Evolutionary conservation across 2,888 invertebrate genomes (phyloP), one percentile per base, ranked within the genome.

Genomic region (Hyposoter didymator): DNA sequence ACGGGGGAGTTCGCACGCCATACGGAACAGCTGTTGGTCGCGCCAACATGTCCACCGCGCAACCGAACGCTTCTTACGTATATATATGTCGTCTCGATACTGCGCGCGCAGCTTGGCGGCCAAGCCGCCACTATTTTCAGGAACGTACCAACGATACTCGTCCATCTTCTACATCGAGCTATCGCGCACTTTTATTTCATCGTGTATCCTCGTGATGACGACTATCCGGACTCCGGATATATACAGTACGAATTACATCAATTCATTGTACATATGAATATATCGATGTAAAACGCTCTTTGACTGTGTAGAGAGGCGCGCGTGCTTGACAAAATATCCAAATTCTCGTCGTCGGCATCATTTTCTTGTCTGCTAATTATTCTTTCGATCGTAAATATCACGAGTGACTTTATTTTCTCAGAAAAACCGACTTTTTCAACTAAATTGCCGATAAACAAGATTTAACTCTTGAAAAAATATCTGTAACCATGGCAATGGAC

Each of bases 61-160:
- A 91, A 91, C 59, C 91, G 91, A 88, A 78, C 90, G 92, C 91
- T 91, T 90, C 90, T 92, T 90, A 35, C 28, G 62, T 49, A 62
- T 64, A 67, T 47, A 72, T 35, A 81, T 91, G 90, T 91, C 90
- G 90, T 88, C 90, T 90, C 88, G 87, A 75, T 19, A 78, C 80
- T 93, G 93, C 93, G 93, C 93, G 92, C 93, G 93, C 92, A 87
- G 88, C 91, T 93, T 92, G 93, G 93, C 92, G 93, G 92, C 93
- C 91, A 91, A 90, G 90, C 91, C 91, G 92, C 91, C 91, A 91
- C 91, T 88, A 90, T 89, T 90, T 89, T 86, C 92, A 92, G 92
- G 92, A 89, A 88, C 89, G 92, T 92, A 90, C 74, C 45, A 49
- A 22, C 47, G 19, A 62, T 69, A 62, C 32, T 14, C 55, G 14